These are phyloP conservation scores for Tetranychus piercei DNA, from an alignment of 2,888 invertebrate genomes.

Conservation along the genomic window DNA sequence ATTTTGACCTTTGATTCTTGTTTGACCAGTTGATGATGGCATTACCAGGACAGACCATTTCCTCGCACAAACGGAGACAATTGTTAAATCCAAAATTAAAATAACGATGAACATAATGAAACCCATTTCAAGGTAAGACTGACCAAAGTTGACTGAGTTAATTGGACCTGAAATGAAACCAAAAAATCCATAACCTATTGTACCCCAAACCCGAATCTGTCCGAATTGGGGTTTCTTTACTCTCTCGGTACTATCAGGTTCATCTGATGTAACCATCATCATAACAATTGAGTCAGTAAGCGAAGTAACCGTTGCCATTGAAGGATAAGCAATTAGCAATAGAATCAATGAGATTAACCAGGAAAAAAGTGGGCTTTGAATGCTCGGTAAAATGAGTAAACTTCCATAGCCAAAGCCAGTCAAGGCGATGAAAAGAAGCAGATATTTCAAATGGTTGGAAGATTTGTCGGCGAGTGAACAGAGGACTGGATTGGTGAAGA, in stretches of 20 bases:
- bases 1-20: not conserved
- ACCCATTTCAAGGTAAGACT: constrained; percentile 18
- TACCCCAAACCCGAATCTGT: constrained; percentile 24
- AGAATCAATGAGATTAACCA: constrained; percentile 21
- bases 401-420: constrained; percentile 20
- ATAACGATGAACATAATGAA: constrained; percentile 18
- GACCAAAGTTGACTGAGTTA: constrained; percentile 14
- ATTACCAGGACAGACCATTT: too few relatives aligned
- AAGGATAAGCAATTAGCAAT: constrained; percentile 17
- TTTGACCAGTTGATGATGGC: not conserved
- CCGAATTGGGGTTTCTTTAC: constrained; percentile 20
- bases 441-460: constrained; percentile 4
- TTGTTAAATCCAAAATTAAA: constrained; percentile 13
- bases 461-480: constrained; percentile 24
- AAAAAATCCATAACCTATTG: constrained; percentile 24
- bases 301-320: constrained; percentile 21
- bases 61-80: not conserved
- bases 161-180: constrained; percentile 18
- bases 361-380: not conserved
- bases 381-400: constrained; percentile 8
- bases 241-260: constrained; percentile 8
- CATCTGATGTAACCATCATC: constrained; percentile 15
- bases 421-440: constrained; percentile 12
- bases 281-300: constrained; percentile 24
- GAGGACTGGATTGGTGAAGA: constrained; percentile 24